Conservation (phyloP, 2,113 vertebrate species). For the Trinectes maculatus region DNA sequence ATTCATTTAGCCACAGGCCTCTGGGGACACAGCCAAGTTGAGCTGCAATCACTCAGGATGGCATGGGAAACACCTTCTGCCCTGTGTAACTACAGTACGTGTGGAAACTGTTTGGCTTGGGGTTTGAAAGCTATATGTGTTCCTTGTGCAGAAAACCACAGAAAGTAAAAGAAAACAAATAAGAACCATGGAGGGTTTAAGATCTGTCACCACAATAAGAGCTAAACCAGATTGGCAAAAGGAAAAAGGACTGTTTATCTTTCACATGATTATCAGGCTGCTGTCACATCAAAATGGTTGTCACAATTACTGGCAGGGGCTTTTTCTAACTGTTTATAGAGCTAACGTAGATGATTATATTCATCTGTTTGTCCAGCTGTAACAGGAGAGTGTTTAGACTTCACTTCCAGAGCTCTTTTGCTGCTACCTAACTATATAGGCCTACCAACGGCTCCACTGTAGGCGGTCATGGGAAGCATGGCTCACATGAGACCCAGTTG, state of each 20-base stretch:
- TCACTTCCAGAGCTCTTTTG: constrained; percentile 15
- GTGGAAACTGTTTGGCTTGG: constrained; percentile 33
- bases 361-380: constrained; percentile 48
- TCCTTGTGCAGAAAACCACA: constrained; percentile 47
- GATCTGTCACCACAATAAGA: constrained; percentile 44
- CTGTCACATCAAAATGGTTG: constrained; percentile 26
- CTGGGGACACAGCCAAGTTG: constrained; percentile 33
- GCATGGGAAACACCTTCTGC: constrained; percentile 63
- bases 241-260: constrained; percentile 48
- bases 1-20: constrained; percentile 45
- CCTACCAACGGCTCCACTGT: constrained; percentile 50
- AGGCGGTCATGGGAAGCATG: constrained; percentile 73
- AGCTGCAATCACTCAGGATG: constrained; percentile 52
- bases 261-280: constrained; percentile 43
- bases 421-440: constrained; percentile 29
- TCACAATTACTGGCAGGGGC: constrained; percentile 4
- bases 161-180: constrained; percentile 44
- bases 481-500: constrained; percentile 77
- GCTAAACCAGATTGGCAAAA: constrained; percentile 40
- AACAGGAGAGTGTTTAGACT: constrained; percentile 21
- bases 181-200: constrained; percentile 36
- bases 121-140: constrained; percentile 21
- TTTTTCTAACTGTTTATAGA: constrained; percentile 32
- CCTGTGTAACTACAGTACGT: constrained; percentile 31
- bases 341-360: constrained; percentile 52